Evolutionary conservation across 2,797 vertebrate species (phyloP), one percentile per base, ranked within the genome.

Genomic region (Gastrophryne carolinensis): DNA sequence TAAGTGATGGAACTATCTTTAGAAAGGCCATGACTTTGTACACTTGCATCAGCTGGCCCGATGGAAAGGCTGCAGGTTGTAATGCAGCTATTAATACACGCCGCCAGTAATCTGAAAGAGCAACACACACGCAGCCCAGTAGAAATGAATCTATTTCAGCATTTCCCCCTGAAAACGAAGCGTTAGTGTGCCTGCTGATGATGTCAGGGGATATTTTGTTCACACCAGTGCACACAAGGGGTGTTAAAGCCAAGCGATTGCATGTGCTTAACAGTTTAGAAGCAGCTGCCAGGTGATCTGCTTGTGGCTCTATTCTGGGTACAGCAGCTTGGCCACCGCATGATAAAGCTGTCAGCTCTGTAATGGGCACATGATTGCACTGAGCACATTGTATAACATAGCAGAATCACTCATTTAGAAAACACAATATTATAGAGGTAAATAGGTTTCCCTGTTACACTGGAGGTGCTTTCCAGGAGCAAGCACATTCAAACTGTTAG

Each of bases 91-190:
- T 47, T 47, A 47, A 47, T 47, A 62, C 50, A 8, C 53, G 30
- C 54, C 32, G 60, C 69, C 76, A 62, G 15, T 17, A 30, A 39
- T 34, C 56, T 80, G 62, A 67, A 60, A 75, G 30, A 72, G 56
- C 52, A 21, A 26, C n/a, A 35, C 41, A 60, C 49, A 50, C 10
- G 17, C 21, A 9, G 17, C 8, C 7, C 23, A 29, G 35, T 66
- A 29, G 27, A 72, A 63, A 56, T 37, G 56, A 70, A 65, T 23
- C 13, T 1, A 50, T 69, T 58, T 65, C 23, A 75, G 34, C 19
- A 24, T 78, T 69, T 56, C 4, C 29, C 62, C 35, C 60, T 30
- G 65, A 66, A 73, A 79, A 71, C 75, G 54, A 75, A 60, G 54
- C 21, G 11, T 53, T 21, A 32, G 66, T 70, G 67, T 37, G 35